These are phyloP conservation scores for Neoseiulus cucumeris DNA, from an alignment of 1,140 invertebrate species.

Conservation along the genomic window DNA sequence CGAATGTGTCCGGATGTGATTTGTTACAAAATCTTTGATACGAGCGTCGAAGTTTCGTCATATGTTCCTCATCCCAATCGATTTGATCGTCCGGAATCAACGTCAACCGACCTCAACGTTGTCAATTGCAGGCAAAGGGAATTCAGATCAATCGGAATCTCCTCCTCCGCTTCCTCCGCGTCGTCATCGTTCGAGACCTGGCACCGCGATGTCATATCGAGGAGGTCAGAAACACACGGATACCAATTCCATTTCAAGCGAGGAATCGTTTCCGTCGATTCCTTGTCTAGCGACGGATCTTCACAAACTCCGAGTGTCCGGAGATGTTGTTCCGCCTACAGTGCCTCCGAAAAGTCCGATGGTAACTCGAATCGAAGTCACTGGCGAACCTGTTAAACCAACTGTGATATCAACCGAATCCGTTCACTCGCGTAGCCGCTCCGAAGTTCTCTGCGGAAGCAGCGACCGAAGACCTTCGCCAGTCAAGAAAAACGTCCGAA, in stretches of 20 bases:
- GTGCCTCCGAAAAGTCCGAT: neutral
- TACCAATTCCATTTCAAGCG: neutral
- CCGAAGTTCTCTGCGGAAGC: neutral
- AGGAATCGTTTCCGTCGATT: conserved; percentile 3
- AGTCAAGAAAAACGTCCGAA: neutral
- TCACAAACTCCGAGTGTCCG: neutral
- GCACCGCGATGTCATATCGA: neutral
- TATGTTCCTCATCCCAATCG: too few species aligned
- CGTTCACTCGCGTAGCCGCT: neutral
- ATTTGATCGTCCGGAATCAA: neutral
- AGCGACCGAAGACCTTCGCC: neutral
- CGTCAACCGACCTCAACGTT: neutral
- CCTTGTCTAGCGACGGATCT: conserved; percentile 6
- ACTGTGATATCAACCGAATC: conserved; percentile 8
- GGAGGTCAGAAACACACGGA: neutral
- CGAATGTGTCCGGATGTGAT: too few species aligned
- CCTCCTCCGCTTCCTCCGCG: neutral
- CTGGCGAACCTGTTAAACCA: conserved; percentile 3
- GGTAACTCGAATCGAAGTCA: neutral
- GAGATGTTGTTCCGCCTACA: neutral
- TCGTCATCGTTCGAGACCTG: neutral
- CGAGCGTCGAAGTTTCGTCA: too few species aligned
- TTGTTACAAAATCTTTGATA: too few species aligned
- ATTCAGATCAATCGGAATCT: conserved; percentile 1
- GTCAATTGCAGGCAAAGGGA: neutral